phyloP scores from a whole-genome alignment of 2,113 vertebrate genomes.

The Lagopus leucura region DNA sequence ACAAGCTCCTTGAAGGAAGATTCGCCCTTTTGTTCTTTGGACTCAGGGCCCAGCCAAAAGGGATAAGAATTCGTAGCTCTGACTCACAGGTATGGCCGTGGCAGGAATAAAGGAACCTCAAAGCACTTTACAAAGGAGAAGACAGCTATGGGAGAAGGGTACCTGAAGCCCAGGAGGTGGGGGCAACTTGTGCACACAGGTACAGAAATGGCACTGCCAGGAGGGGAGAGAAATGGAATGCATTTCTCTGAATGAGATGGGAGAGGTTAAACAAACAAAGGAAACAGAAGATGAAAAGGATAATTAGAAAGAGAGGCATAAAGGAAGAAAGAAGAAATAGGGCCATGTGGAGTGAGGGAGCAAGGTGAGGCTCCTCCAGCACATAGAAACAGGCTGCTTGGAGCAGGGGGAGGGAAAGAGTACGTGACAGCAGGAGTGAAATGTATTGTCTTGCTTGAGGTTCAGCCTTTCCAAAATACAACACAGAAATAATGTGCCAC shows the following conservation, averaged over 20 bases:
- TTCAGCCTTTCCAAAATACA: slow-evolving; percentile 10
- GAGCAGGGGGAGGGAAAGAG: background rate
- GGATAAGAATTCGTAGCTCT: background rate
- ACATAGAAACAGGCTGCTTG: background rate
- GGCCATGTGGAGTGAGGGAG: background rate
- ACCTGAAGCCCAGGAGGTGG: background rate
- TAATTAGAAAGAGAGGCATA: background rate
- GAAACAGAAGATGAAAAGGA: background rate
- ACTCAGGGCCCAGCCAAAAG: background rate
- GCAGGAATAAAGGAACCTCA: background rate
- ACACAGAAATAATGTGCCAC: slow-evolving; percentile 1
- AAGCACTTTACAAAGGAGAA: background rate
- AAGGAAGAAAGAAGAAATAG: background rate
- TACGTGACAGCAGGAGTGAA: background rate
- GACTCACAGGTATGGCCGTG: rapidly evolving
- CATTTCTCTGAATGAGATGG: background rate
- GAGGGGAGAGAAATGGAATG: background rate
- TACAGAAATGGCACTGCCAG: background rate
- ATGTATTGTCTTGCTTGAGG: background rate
- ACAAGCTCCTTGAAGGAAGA: background rate
- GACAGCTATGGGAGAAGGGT: background rate
- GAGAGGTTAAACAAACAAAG: background rate
- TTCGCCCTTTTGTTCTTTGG: slow-evolving; percentile 6
- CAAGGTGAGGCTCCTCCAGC: background rate
- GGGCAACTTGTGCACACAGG: background rate